Evolutionary conservation across 2,113 vertebrate genomes (phyloP), one percentile per base, ranked within the genome.

Genomic region (Menura novaehollandiae): DNA sequence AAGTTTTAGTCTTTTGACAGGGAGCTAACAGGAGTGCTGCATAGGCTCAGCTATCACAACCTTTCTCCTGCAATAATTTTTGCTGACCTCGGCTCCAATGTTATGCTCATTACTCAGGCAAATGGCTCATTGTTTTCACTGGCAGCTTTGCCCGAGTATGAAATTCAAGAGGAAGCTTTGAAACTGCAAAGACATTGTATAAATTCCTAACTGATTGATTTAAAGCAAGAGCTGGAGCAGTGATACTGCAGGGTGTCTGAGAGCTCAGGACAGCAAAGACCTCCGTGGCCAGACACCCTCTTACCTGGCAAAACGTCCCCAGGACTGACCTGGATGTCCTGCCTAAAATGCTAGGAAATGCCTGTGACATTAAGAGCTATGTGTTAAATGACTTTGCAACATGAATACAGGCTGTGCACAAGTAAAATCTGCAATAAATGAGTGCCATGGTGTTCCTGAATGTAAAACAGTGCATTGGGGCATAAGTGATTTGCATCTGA

Each of bases 51-150:
- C 89, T 94, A 91, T 71, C 28, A 0, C 89, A 86, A 52, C 49
- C 64, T 75, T 91, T 91, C 91, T 95, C 85, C 74, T 51, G 49
- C 62, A 84, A 74, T 76, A 89, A 78, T 84, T 96, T 93, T 87
- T 91, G 93, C 88, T 90, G 85, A 94, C 83, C 93, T 94, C 46
- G 1, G 60, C 75, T 89, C 58, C 83, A 78, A 84, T 96, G 90
- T 92, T 95, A 93, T 91, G 83, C 93, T 94, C 85, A 68, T 96
- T 96, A 92, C 51, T 90, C 85, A 68, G 44, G 93, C 76, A 71
- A 96, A 90, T 0, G 13, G 86, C 83, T 94, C 79, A 72, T 86
- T 95, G 95, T 93, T 94, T 96, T 93, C 66, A 88, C 75, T 90
- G 95, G 76, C 82, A 94, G 82, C 79, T 91, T 73, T 93, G 64